Evolutionary conservation across 2,888 invertebrate genomes (phyloP), one percentile per base, ranked within the genome.

Genomic region (Brenthis ino): DNA sequence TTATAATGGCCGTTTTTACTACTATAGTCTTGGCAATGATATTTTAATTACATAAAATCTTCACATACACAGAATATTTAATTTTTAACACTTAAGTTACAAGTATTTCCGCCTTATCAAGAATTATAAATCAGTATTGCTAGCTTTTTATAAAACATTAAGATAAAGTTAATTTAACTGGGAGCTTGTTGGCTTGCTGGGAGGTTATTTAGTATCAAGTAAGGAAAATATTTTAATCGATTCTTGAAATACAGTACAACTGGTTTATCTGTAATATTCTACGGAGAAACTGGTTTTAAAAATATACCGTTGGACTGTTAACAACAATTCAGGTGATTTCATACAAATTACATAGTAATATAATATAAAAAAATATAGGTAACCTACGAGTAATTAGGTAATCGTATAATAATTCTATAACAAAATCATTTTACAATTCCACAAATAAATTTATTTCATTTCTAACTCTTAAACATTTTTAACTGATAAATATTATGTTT

Each of bases 211-310:
- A 6, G 8, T 37, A 37, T 37, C 37, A 37, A 8, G 28, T 16
- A 60, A 50, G 12, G 60, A 60, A 60, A 60, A 60, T n/a, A 60
- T 50, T 50, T 47, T 48, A 28, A 4, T 37, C 37, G 37, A 37
- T 50, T 60, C 50, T 60, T n/a, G 48, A 60, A 60, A 60, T 33
- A 50, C 50, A 60, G 50, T 60, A 60, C 12, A 60, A 60, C 60
- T 33, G 48, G 60, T 60, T 48, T 60, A 60, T 50, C 16, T 50
- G 50, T 28, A 60, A 50, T 50, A 16, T 50, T 50, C 28, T 50
- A 60, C 48, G 48, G 28, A 60, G 48, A 28, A 50, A 48, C 60
- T 60, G 60, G 60, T 50, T 50, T 60, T 33, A 60, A 50, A 60
- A 60, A 50, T 60, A n/a, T 60, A 60, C 60, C 50, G 60, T 60